phyloP scores from a whole-genome alignment of 1,140 invertebrate species.

The Lepidurus couesii region DNA sequence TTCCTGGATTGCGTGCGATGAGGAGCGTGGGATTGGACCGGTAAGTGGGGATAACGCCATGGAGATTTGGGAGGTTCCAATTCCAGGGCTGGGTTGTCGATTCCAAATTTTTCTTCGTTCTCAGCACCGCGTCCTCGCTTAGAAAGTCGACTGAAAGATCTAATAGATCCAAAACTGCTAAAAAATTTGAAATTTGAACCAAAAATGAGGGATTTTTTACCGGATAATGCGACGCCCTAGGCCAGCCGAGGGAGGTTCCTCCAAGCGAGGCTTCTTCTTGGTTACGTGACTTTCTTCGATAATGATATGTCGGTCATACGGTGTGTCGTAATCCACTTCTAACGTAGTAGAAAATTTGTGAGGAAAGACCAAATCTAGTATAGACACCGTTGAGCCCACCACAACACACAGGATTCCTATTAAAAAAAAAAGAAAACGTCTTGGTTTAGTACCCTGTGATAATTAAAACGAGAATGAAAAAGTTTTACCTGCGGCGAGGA shows the following conservation, averaged over 20 bases:
- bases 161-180: slow-evolving; percentile 33
- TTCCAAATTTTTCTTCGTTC: slow-evolving; percentile 40
- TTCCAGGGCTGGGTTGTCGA: slow-evolving; percentile 55
- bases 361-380: slow-evolving; percentile 77
- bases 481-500: slow-evolving; percentile 71
- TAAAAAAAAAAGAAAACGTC: slow-evolving; percentile 40
- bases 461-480: background rate
- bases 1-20: slow-evolving; percentile 39
- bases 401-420: slow-evolving; percentile 66
- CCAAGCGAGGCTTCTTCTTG: slow-evolving; percentile 51
- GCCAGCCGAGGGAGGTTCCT: slow-evolving; percentile 52
- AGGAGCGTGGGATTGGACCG: slow-evolving; percentile 27
- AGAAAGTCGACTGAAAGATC: slow-evolving; percentile 52
- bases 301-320: slow-evolving; percentile 84
- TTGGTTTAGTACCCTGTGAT: background rate
- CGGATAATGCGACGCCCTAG: slow-evolving; percentile 58
- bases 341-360: slow-evolving; percentile 86
- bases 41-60: slow-evolving; percentile 44
- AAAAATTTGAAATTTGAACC: slow-evolving; percentile 4
- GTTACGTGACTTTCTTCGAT: slow-evolving; percentile 79
- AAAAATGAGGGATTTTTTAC: slow-evolving; percentile 39
- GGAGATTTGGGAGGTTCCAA: slow-evolving; percentile 54
- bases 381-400: slow-evolving; percentile 67
- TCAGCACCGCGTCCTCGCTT: slow-evolving; percentile 43
- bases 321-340: slow-evolving; percentile 89